A percentile compares a stretch with the other conserved stretches of the same genome.
These are phyloP conservation scores for Elaeidobius kamerunicus DNA, from an alignment of 2,888 invertebrate genomes.

Conservation along the genomic window DNA sequence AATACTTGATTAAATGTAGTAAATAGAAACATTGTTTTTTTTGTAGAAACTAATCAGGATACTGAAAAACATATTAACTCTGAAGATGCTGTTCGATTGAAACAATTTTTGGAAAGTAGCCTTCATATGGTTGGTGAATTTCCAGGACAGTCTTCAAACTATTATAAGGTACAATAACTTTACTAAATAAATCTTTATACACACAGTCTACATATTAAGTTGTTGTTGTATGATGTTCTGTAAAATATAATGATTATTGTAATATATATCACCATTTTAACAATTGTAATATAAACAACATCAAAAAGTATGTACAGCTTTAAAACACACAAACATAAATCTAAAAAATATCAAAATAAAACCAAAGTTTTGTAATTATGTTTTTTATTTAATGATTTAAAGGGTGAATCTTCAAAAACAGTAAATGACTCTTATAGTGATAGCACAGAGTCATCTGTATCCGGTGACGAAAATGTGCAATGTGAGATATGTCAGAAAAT, in stretches of 20 bases:
- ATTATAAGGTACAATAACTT: background rate
- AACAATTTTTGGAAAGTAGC: conserved; percentile 10
- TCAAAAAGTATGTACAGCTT: background rate
- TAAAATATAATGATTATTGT: background rate
- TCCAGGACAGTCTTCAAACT: conserved; percentile 9
- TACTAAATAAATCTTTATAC: background rate
- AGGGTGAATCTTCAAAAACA: background rate
- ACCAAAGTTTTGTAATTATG: background rate
- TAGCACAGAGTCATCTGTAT: background rate
- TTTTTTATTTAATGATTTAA: background rate
- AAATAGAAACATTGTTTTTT: background rate
- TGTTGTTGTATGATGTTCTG: background rate
- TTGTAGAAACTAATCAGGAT: conserved; percentile 6
- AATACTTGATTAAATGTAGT: no score
- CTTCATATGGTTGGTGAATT: conserved; percentile 9
- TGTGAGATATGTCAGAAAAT: conserved; percentile 41
- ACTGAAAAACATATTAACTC: background rate
- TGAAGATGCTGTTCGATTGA: conserved; percentile 4
- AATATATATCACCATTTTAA: background rate
- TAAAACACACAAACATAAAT: no score
- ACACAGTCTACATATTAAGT: background rate
- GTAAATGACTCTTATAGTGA: conserved; percentile 9
- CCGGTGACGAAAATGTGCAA: conserved; percentile 16
- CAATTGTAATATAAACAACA: background rate
- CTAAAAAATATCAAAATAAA: background rate